Base-by-base conservation (phyloP, 2,888 invertebrate species). In the Cryptocheilus praepositus region DNA sequence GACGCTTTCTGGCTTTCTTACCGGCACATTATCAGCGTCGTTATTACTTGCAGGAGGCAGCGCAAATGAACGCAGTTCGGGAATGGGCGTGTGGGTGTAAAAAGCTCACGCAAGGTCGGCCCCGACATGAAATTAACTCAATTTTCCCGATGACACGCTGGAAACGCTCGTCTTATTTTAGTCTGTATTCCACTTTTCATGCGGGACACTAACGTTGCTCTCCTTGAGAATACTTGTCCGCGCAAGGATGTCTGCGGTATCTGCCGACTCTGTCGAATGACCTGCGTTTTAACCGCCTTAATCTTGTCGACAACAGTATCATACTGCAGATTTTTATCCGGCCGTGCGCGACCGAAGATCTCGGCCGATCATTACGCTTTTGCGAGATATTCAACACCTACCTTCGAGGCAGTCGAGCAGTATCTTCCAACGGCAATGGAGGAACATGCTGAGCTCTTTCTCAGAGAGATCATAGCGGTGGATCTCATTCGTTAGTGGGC, bases 91-190 rank as follows among this genome's bases (percentile, higher is more conserved):
- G 73, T 72, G 73, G 63, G 69, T 43, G 60, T 59, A 76, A 77
- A 73, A 36, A 36, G 36, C 36, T 11, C 36, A 11, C 7, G n/a
- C 22, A 53, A 61, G 60, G 64, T 22, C 61, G 62, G 58, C 43
- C 21, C 49, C 64, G 56, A 52, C 67, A 64, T 71, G 67, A 76
- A 78, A 78, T 78, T 74, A 78, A 74, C 69, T 78, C 70, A 71
- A 78, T 78, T 78, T 74, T 59, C 70, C 60, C 68, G 76, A 77
- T 77, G 76, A 77, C 77, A 64, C 71, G 77, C 67, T 64, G 49
- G 56, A 52, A 62, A 54, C 63, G 36, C 55, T 61, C 44, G 21
- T 28, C 59, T 43, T 54, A 64, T 69, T 55, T 60, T 62, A 44
- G 51, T 19, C 53, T 21, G 67, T 68, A 76, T 77, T 74, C 76